Base-by-base conservation (phyloP, 2,797 vertebrate species). In the Rhinophrynus dorsalis region DNA sequence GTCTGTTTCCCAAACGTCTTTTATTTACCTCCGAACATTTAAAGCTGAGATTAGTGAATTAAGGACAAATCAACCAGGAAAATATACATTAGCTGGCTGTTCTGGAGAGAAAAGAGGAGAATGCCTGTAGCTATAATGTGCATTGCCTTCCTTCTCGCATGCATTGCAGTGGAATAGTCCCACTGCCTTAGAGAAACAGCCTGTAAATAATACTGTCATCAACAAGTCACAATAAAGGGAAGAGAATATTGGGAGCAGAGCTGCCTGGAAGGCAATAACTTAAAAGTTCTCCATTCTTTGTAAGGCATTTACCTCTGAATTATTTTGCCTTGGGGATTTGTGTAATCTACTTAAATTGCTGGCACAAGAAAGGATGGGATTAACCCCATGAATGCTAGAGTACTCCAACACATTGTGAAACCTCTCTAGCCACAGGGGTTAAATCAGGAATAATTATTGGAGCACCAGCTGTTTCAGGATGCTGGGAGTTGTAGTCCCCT, bases 21-120 rank as follows among this genome's bases (percentile, higher is more conserved):
- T 62, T 71, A 57, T 71, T 71, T 63, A 71, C 68, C 51, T 63
- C 40, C 33, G 62, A 70, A 70, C 67, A 62, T 70, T 70, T 71
- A 71, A 71, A 64, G 30, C 44, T 57, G n/a, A 71, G 68, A 71
- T 71, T 63, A 71, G 63, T 70, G 67, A 62, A 70, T 62, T 62
- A 56, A 55, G 45, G 30, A 33, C 15, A 70, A 70, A 55, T 62
- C 67, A 70, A 62, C 58, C 68, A 38, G 18, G 44, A 71, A 71
- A 71, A 71, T 71, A 59, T 71, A 26, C 68, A 70, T 70, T 70
- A 69, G 67, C 33, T 17, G 27, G 12, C 57, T 55, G 48, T 69
- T 20, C 48, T 2, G 21, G 20, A 55, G 29, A 62, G 26, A 57
- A 56, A 29, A 57, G 29, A 42, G 52, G 1, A 15, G n/a, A 29